Percentiles rank a stretch among this genome's conserved stretches.
phyloP scores from a whole-genome alignment of 2,888 invertebrate species.

The Salpingus planirostris region DNA sequence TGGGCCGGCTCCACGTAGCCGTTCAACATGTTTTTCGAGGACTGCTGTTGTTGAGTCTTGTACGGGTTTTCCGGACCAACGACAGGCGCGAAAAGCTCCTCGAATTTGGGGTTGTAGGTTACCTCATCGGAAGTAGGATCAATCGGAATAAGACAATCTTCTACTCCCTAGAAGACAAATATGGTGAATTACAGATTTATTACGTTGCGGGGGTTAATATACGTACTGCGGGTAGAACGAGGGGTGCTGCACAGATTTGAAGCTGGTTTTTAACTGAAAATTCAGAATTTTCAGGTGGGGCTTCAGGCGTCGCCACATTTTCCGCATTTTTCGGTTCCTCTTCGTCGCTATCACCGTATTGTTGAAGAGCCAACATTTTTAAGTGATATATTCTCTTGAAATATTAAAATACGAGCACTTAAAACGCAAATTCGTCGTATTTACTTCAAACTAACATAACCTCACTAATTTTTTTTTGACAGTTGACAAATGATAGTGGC shows the following conservation, averaged over 20 bases:
- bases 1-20: slow-evolving; percentile 94
- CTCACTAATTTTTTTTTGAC: no score
- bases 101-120: slow-evolving; percentile 84
- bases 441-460: no score
- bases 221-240: slow-evolving; percentile 70
- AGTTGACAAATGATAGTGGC: no score
- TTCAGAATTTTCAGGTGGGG: slow-evolving; percentile 40
- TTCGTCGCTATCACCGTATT: slow-evolving; percentile 64
- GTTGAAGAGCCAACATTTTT: slow-evolving; percentile 64
- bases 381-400: no score
- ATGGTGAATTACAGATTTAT: neutral
- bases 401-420: no score
- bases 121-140: slow-evolving; percentile 77
- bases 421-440: no score
- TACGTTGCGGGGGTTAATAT: neutral
- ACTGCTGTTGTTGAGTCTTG: slow-evolving; percentile 80
- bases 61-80: slow-evolving; percentile 91
- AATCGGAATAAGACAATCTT: slow-evolving; percentile 61
- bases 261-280: slow-evolving; percentile 54
- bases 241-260: slow-evolving; percentile 73
- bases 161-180: slow-evolving; percentile 50
- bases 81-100: slow-evolving; percentile 87
- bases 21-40: slow-evolving; percentile 82
- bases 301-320: no score
- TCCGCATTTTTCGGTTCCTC: slow-evolving; percentile 43